These are phyloP conservation scores for Brachyalestes nurse DNA, from an alignment of 2,797 vertebrate genomes.

Conservation along the genomic window DNA sequence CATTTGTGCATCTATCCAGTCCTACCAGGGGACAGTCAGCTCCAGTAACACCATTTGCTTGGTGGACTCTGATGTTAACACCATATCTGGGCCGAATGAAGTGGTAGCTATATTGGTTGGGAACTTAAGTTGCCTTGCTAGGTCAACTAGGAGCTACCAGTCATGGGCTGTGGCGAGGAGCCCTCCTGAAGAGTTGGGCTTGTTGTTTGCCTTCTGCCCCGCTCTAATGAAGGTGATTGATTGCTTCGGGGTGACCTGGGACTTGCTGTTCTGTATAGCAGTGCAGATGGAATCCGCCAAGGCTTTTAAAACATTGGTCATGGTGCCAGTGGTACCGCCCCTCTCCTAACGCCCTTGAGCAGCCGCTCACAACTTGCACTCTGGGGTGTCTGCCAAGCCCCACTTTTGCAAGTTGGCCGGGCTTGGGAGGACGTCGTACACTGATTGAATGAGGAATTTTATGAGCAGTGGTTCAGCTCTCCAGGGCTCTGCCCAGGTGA, in stretches of 20 bases:
- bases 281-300: not conserved
- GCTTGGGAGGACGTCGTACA: too few species aligned
- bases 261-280: not conserved
- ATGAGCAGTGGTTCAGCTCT: not conserved
- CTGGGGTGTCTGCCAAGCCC: too few species aligned
- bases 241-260: not conserved
- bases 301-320: constrained; percentile 8
- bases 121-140: not conserved
- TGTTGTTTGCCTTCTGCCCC: not conserved
- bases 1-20: too few species aligned
- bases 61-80: too few species aligned
- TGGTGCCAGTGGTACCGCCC: not conserved
- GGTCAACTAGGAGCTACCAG: too few species aligned
- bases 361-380: too few species aligned
- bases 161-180: not conserved
- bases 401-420: too few species aligned
- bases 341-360: not conserved
- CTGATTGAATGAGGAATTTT: not conserved
- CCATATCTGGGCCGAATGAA: not conserved
- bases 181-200: not conserved
- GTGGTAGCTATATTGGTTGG: not conserved
- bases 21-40: too few species aligned
- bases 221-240: too few species aligned
- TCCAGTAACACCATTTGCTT: too few species aligned
- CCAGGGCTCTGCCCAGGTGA: not conserved